Conservation (phyloP, 1,140 invertebrate species). For the Hyposmocoma kahamanoa region DNA sequence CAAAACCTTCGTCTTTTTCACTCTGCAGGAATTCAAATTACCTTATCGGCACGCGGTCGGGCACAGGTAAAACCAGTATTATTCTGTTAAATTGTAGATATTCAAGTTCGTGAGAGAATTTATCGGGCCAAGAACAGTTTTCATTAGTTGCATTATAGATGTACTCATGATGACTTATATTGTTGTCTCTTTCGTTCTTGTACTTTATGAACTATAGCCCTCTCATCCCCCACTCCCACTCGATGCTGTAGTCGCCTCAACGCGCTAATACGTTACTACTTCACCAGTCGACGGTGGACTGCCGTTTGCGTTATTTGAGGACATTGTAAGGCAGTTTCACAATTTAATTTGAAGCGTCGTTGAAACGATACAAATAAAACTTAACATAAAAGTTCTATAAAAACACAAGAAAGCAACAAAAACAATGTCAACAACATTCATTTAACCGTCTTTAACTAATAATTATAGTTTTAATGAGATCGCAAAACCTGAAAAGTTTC, state of each 20-base stretch:
- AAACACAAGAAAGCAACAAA: constrained; percentile 2
- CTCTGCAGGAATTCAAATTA: constrained; percentile 66
- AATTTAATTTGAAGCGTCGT: not conserved
- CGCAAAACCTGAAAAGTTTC: constrained; percentile 21
- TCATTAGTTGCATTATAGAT: constrained; percentile 60
- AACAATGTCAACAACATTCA: not conserved
- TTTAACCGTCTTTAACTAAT: not conserved
- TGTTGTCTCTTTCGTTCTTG: constrained; percentile 33
- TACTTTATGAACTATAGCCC: constrained; percentile 27
- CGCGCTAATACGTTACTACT: constrained; percentile 45
- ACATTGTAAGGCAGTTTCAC: not conserved
- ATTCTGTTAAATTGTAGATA: constrained; percentile 39
- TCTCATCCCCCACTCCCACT: constrained; percentile 52
- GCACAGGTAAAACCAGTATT: constrained; percentile 67
- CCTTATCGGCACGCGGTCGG: constrained; percentile 52
- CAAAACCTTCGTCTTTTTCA: constrained; percentile 60
- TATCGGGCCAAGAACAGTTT: constrained; percentile 42
- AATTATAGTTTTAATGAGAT: not conserved
- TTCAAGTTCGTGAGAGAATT: constrained; percentile 23
- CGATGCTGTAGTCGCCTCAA: constrained; percentile 29
- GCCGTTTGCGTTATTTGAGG: constrained; percentile 37
- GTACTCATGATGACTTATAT: constrained; percentile 38
- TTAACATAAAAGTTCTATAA: constrained; percentile 15
- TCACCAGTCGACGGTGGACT: constrained; percentile 50
- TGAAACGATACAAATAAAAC: constrained; percentile 14